These are phyloP conservation scores for Sphaerophoria rueppellii DNA, from an alignment of 2,888 invertebrate genomes.

Conservation along the genomic window DNA sequence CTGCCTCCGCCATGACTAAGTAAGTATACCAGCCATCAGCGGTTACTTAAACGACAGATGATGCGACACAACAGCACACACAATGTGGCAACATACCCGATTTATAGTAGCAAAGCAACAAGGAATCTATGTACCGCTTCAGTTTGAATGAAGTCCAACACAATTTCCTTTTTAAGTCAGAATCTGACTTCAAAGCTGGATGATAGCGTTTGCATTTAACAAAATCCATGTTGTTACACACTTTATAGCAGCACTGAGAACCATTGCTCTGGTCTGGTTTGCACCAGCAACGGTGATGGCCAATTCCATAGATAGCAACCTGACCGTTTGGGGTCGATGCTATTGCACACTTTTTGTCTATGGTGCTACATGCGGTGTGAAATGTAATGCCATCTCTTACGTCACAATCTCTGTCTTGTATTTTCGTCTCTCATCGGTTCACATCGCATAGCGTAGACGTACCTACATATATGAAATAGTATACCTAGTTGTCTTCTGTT, in stretches of 20 bases:
- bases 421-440: background rate
- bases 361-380: slow-evolving; percentile 57
- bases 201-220: slow-evolving; percentile 43
- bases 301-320: slow-evolving; percentile 56
- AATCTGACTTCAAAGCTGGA: background rate
- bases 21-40: background rate
- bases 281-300: slow-evolving; percentile 25
- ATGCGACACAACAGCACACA: slow-evolving; percentile 49
- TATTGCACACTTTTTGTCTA: slow-evolving; percentile 69
- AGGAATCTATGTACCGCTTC: slow-evolving; percentile 72
- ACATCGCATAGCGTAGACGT: background rate
- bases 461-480: too few relatives aligned
- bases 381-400: slow-evolving; percentile 46
- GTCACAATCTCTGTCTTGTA: background rate
- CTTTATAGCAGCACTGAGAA: slow-evolving; percentile 18
- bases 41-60: slow-evolving; percentile 26
- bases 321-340: slow-evolving; percentile 72
- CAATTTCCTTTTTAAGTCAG: slow-evolving; percentile 66
- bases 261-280: background rate
- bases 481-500: slow-evolving; percentile 56
- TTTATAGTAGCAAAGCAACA: slow-evolving; percentile 70
- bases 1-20: slow-evolving; percentile 16
- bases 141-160: slow-evolving; percentile 68
- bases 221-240: slow-evolving; percentile 68
- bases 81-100: slow-evolving; percentile 63